These are phyloP conservation scores for Heliconius himera DNA, from an alignment of 1,140 invertebrate species.

Conservation along the genomic window DNA sequence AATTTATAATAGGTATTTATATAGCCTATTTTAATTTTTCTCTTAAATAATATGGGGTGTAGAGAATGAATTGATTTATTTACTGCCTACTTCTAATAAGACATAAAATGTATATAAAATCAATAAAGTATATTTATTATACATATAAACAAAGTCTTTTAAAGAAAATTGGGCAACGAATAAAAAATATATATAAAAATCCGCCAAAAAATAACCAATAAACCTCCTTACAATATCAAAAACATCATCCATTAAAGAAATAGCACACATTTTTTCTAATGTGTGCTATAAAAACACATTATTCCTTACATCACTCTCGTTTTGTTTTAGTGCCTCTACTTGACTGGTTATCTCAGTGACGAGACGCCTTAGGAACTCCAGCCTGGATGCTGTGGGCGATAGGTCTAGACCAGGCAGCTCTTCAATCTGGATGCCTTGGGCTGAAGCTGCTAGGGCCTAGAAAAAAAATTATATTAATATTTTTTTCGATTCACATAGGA, in stretches of 20 bases:
- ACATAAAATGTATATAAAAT: too few species aligned
- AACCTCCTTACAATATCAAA: neutral
- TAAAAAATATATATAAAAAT: too few species aligned
- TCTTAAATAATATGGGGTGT: too few species aligned
- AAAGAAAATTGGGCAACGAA: too few species aligned
- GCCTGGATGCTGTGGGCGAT: constrained; percentile 51
- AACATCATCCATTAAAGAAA: constrained; percentile 2
- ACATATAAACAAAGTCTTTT: too few species aligned
- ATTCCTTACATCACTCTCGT: constrained; percentile 38
- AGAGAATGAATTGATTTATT: too few species aligned
- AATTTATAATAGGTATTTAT: too few species aligned
- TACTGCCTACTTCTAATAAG: too few species aligned
- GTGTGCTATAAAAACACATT: neutral
- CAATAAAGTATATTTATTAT: too few species aligned
- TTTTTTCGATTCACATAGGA: too few species aligned
- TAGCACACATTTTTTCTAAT: neutral
- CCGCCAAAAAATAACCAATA: neutral
- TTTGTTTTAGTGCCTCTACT: constrained; percentile 38
- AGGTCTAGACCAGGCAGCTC: constrained; percentile 51
- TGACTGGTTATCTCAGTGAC: constrained; percentile 50
- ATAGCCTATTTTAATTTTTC: too few species aligned
- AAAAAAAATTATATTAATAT: constrained; percentile 33
- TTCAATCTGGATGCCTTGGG: constrained; percentile 79
- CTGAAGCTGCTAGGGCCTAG: constrained; percentile 65
- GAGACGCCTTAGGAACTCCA: constrained; percentile 50